Conservation (phyloP, 2,797 vertebrate species). For the Petrocephalus sullivani region DNA sequence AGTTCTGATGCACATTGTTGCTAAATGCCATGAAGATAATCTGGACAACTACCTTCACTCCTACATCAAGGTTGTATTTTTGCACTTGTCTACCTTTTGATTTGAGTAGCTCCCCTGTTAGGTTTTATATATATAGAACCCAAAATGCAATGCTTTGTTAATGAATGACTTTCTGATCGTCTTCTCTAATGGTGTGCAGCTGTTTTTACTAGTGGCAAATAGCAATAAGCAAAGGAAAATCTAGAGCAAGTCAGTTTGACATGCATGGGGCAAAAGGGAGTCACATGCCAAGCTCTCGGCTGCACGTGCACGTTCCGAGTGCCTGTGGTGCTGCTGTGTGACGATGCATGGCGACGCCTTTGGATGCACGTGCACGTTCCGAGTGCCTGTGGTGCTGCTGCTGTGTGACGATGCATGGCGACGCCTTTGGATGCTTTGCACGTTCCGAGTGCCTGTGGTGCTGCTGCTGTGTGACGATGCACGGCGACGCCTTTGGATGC, state of each 20-base stretch:
- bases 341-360: neutral
- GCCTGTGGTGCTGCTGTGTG: neutral
- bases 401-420: no score
- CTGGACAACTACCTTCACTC: slow-evolving; percentile 83
- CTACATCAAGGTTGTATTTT: slow-evolving; percentile 74
- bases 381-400: no score
- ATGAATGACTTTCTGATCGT: neutral
- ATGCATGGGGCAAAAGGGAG: neutral
- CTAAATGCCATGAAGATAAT: slow-evolving; percentile 91
- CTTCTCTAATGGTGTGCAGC: neutral
- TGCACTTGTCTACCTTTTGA: neutral
- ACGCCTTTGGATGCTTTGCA: no score
- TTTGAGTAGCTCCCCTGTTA: neutral
- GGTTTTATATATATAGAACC: neutral
- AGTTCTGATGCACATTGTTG: slow-evolving; percentile 85
- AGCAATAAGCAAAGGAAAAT: neutral
- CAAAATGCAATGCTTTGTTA: neutral
- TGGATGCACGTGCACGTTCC: no score
- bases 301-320: neutral
- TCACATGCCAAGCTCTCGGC: neutral
- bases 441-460: no score
- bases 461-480: no score
- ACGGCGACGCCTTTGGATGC: no score
- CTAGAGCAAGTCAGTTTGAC: neutral
- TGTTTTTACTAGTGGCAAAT: neutral